A percentile compares a stretch with the other conserved stretches of the same genome.
These are phyloP conservation scores for Toxonevra muliebris DNA, from an alignment of 2,888 invertebrate species.

Conservation along the genomic window DNA sequence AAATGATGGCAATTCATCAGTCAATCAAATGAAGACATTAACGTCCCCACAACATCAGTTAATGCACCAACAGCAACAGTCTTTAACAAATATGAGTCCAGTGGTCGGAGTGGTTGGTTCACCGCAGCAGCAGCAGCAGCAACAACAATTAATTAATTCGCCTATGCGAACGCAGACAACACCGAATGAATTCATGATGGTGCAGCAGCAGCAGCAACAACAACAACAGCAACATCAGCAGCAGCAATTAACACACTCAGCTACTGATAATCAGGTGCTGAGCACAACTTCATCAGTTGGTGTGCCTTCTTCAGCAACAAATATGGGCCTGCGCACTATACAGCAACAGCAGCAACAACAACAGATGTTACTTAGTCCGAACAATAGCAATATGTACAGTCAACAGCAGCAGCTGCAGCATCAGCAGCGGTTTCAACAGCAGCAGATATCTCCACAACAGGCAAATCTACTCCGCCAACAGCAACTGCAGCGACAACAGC, in stretches of 20 bases:
- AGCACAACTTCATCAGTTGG: slow-evolving; percentile 45
- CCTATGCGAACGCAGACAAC: slow-evolving; percentile 56
- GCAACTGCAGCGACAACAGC: slow-evolving; percentile 43
- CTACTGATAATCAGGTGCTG: slow-evolving; percentile 39
- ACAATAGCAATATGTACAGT: slow-evolving; percentile 45
- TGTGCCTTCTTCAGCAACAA: slow-evolving; percentile 56
- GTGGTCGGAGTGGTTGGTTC: not conserved
- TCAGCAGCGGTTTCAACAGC: slow-evolving; percentile 40
- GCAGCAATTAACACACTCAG: slow-evolving; percentile 13
- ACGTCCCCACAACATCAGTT: slow-evolving; percentile 49
- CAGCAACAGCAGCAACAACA: slow-evolving; percentile 45
- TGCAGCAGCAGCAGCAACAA: slow-evolving; percentile 40
- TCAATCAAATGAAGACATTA: slow-evolving; percentile 51
- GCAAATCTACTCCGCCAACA: slow-evolving; percentile 43
- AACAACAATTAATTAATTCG: slow-evolving; percentile 49
- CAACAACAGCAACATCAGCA: slow-evolving; percentile 40
- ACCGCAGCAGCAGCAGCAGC: slow-evolving; percentile 42
- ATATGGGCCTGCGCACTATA: slow-evolving; percentile 48
- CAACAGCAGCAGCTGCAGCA: slow-evolving; percentile 47
- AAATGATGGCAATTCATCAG: slow-evolving; percentile 72
- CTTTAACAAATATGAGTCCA: slow-evolving; percentile 47
- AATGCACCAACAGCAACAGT: slow-evolving; percentile 37
- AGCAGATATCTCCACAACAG: slow-evolving; percentile 27
- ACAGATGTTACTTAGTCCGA: slow-evolving; percentile 42
- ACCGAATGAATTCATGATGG: slow-evolving; percentile 49